phyloP scores from a whole-genome alignment of 1,140 invertebrate genomes.

The Macrotrachela quadricornifera region DNA sequence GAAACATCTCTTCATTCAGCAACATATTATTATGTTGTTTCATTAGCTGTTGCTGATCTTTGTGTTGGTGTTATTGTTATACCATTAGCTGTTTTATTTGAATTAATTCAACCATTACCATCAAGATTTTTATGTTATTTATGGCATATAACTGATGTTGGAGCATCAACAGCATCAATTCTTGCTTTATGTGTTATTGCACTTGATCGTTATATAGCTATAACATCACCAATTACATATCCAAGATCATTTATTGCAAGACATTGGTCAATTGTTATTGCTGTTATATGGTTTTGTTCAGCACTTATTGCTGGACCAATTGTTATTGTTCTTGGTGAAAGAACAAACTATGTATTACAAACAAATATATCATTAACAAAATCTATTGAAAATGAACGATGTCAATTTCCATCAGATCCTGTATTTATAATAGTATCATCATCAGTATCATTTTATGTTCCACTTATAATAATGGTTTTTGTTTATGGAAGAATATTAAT shows the following conservation, averaged over 20 bases:
- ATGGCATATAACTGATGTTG: constrained; percentile 70
- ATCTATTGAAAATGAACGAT: no score
- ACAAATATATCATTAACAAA: no score
- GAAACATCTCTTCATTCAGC: constrained; percentile 58
- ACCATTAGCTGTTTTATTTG: constrained; percentile 3
- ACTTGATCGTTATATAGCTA: constrained; percentile 79
- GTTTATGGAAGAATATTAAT: constrained; percentile 10
- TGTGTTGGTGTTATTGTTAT: constrained; percentile 53
- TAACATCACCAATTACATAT: constrained; percentile 63
- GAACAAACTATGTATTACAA: no score
- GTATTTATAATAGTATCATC: constrained; percentile 9
- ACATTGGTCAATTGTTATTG: constrained; percentile 46
- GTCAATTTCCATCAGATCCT: no score
- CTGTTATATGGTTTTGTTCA: constrained; percentile 59
- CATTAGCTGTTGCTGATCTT: constrained; percentile 76
- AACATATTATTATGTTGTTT: constrained; percentile 76
- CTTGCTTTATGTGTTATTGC: constrained; percentile 76
- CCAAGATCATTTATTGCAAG: constrained; percentile 40
- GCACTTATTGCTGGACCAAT: constrained; percentile 66
- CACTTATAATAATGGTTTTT: constrained; percentile 11
- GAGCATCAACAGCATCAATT: constrained; percentile 78
- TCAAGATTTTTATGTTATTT: constrained; percentile 49
- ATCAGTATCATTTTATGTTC: constrained; percentile 13
- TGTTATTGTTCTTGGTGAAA: constrained; percentile 8
- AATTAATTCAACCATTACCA: constrained; percentile 51